A percentile compares a stretch with the other conserved stretches of the same genome.
Evolutionary conservation across 2,888 invertebrate genomes (phyloP).

Genomic region (Rotaria magnacalcarata): DNA sequence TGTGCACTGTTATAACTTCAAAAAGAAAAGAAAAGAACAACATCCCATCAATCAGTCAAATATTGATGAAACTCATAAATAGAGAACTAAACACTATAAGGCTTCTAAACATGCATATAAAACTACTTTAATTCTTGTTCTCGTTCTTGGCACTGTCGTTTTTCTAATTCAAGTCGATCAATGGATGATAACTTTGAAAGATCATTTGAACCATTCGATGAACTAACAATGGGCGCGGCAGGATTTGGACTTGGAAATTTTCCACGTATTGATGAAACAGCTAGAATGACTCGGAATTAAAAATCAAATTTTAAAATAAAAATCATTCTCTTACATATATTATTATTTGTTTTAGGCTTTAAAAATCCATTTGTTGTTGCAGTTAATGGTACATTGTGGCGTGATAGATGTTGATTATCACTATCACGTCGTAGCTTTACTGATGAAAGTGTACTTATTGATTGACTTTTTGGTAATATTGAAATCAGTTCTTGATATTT

Average conservation of each 20-base stretch:
- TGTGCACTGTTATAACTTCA: too few relatives aligned
- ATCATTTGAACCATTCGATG: background rate
- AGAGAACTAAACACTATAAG: too few relatives aligned
- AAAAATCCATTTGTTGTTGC: background rate
- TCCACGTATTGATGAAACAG: background rate
- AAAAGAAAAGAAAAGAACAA: too few relatives aligned
- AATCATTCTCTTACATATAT: background rate
- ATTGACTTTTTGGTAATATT: constrained; percentile 33
- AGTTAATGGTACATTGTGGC: background rate
- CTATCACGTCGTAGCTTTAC: background rate
- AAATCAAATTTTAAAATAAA: background rate
- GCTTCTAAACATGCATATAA: background rate
- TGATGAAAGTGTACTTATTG: background rate
- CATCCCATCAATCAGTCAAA: too few relatives aligned
- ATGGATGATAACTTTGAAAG: background rate
- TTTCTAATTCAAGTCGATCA: constrained; percentile 17
- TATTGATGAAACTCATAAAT: too few relatives aligned
- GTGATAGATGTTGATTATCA: background rate
- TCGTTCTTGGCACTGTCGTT: constrained; percentile 8
- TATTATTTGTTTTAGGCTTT: background rate
- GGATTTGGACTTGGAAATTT: background rate
- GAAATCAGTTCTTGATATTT: constrained; percentile 17
- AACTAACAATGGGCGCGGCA: background rate
- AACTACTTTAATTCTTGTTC: constrained; percentile 24
- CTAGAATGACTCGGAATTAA: background rate